A percentile compares a stretch with the other conserved stretches of the same genome.
Evolutionary conservation across 2,888 invertebrate genomes (phyloP).

Genomic region (Drosophila nigritarsus): DNA sequence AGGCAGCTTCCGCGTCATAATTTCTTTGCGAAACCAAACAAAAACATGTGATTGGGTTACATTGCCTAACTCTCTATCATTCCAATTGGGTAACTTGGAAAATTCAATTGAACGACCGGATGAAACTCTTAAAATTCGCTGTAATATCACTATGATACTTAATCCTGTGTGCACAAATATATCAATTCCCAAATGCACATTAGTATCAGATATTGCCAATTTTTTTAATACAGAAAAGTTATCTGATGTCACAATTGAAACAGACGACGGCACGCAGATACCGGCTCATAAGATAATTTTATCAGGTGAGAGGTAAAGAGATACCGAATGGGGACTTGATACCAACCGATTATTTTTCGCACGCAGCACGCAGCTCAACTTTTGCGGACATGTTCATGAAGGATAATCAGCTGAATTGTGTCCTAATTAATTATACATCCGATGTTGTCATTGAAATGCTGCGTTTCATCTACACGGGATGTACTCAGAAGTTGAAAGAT

Average conservation of each 20-base stretch:
- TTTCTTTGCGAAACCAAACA: too few species aligned
- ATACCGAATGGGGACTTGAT: not conserved
- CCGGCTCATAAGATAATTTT: not conserved
- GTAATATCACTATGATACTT: too few species aligned
- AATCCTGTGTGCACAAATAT: too few species aligned
- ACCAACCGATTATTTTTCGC: not conserved
- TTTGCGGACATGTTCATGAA: not conserved
- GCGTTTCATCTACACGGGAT: not conserved
- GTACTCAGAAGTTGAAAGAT: not conserved
- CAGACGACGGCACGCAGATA: not conserved
- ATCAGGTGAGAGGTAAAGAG: not conserved
- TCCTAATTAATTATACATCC: not conserved
- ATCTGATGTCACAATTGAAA: too few species aligned
- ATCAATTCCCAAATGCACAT: too few species aligned
- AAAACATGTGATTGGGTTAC: too few species aligned
- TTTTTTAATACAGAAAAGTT: too few species aligned
- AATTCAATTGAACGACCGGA: too few species aligned
- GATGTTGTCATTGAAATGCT: not conserved
- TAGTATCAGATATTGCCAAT: too few species aligned
- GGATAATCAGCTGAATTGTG: not conserved
- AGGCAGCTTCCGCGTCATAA: too few species aligned
- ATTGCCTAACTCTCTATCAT: accelerated
- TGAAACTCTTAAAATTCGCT: too few species aligned
- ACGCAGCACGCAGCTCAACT: not conserved
- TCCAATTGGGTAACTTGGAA: too few species aligned